Conservation (phyloP, 2,113 vertebrate genomes). For the Acrocephalus arundinaceus region DNA sequence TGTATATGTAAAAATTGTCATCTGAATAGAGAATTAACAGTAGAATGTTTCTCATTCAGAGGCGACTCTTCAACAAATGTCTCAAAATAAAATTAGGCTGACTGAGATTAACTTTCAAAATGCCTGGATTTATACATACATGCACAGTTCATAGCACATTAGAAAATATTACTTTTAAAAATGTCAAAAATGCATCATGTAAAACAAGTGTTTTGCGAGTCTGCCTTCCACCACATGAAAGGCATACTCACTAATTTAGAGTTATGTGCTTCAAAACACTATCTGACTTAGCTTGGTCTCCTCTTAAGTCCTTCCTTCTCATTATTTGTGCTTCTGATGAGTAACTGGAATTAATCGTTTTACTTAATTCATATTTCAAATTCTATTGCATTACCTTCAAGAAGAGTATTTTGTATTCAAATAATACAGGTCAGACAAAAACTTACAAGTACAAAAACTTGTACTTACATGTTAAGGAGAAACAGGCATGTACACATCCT, state of each 20-base stretch:
- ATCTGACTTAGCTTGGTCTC: neutral
- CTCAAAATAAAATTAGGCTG: constrained; percentile 40
- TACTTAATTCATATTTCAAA: constrained; percentile 1
- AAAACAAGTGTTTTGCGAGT: neutral
- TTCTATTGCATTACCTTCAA: neutral
- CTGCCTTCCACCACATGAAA: neutral
- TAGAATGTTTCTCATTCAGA: constrained; percentile 11
- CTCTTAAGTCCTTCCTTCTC: neutral
- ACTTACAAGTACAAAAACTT: neutral
- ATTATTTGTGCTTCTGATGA: neutral
- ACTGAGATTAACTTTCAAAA: constrained; percentile 33
- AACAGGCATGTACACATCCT: neutral
- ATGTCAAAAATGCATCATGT: neutral
- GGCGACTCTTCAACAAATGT: neutral
- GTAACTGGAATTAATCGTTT: neutral
- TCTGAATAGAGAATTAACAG: constrained; percentile 26
- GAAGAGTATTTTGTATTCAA: neutral
- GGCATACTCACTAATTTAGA: constrained; percentile 8
- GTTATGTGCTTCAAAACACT: neutral
- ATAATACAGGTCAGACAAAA: neutral
- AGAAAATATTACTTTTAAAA: neutral
- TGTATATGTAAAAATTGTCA: neutral
- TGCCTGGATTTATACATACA: neutral
- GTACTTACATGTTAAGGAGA: neutral
- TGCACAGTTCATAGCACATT: neutral